Conservation (phyloP, 2,113 vertebrate genomes). For the Antennarius striatus region DNA sequence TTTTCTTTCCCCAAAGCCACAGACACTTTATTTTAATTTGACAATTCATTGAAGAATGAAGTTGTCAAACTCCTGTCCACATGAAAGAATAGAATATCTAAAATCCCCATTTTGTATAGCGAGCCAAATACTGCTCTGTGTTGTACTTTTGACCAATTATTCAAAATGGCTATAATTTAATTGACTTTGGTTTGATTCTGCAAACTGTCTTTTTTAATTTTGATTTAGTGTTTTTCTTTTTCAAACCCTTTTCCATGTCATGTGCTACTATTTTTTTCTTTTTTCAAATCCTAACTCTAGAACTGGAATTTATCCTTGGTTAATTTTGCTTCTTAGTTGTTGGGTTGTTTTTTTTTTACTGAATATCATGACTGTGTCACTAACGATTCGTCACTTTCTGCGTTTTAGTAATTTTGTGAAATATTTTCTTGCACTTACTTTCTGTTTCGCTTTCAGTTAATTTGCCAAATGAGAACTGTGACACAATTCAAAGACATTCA, state of each 20-base stretch:
- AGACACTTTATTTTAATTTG: constrained; percentile 38
- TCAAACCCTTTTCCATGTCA: constrained; percentile 11
- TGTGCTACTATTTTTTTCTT: constrained; percentile 2
- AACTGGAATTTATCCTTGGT: constrained; percentile 30
- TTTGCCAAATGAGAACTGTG: constrained; percentile 73
- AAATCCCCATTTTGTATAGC: constrained; percentile 48
- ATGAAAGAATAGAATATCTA: constrained; percentile 50
- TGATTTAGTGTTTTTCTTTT: constrained; percentile 6
- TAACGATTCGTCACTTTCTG: not conserved
- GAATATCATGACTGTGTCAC: constrained; percentile 28
- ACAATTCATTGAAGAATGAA: constrained; percentile 36
- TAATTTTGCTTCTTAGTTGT: constrained; percentile 26
- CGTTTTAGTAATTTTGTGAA: constrained; percentile 22
- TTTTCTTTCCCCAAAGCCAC: constrained; percentile 27
- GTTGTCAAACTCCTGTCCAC: constrained; percentile 39
- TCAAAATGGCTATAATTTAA: constrained; percentile 73
- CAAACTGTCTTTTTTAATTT: constrained; percentile 75
- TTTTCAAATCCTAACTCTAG: constrained; percentile 56
- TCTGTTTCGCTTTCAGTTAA: constrained; percentile 44
- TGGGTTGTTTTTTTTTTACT: constrained; percentile 44
- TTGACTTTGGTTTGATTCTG: constrained; percentile 80
- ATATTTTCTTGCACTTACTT: constrained; percentile 1
- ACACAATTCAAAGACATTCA: constrained; percentile 9
- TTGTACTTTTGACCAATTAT: constrained; percentile 65
- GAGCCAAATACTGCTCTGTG: constrained; percentile 36